Percentiles rank a stretch among this genome's conserved stretches.
These are phyloP conservation scores for Ariopsis seemanni DNA, from an alignment of 2,113 vertebrate genomes.

Conservation along the genomic window DNA sequence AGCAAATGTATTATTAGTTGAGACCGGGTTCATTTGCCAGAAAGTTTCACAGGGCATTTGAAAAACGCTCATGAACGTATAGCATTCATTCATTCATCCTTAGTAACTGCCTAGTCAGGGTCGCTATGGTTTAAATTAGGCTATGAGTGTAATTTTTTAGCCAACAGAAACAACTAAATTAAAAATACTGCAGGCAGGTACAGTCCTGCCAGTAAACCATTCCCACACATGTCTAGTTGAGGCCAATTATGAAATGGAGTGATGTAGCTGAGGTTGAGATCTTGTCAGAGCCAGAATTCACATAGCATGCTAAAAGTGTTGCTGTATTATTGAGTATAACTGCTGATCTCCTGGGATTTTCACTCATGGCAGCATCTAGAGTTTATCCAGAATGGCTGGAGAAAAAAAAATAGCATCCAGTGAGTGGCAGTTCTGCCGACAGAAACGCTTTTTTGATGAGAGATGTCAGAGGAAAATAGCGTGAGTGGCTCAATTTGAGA, in stretches of 20 bases:
- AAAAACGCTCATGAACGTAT: not conserved
- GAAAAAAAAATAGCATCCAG: not conserved
- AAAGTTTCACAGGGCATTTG: not conserved
- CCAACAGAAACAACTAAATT: not conserved
- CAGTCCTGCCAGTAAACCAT: not conserved
- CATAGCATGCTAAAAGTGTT: not conserved
- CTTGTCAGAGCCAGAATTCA: not conserved
- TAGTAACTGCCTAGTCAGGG: not conserved
- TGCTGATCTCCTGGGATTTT: not conserved
- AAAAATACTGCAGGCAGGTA: not conserved
- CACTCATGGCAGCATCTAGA: not conserved
- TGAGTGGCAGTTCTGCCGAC: not conserved
- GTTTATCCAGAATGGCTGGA: not conserved
- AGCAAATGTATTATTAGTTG: not conserved
- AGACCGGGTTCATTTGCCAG: not conserved
- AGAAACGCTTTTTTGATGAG: not conserved
- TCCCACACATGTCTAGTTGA: not conserved
- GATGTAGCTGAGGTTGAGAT: not conserved
- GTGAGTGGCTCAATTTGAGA: not conserved
- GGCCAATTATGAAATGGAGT: not conserved
- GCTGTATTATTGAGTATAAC: not conserved
- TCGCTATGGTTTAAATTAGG: not conserved
- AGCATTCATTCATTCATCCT: not conserved
- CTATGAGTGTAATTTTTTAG: not conserved
- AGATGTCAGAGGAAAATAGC: too few relatives aligned